phyloP scores from a whole-genome alignment of 2,888 invertebrate species.

The Cyrtodaria siliqua region DNA sequence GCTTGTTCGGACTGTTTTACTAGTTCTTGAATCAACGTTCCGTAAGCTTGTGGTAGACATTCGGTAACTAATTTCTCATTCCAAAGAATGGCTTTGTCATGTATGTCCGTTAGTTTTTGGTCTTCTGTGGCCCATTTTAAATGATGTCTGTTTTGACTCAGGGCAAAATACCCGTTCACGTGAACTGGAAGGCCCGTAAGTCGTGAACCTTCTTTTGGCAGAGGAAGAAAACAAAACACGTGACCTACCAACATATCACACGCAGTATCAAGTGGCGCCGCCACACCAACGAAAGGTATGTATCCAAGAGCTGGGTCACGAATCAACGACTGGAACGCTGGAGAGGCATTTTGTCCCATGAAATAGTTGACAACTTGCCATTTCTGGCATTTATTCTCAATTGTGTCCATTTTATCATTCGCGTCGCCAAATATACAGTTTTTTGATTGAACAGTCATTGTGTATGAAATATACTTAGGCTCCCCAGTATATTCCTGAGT shows the following conservation, averaged over 20 bases:
- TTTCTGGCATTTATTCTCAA: slow-evolving; percentile 2
- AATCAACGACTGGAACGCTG: slow-evolving; percentile 21
- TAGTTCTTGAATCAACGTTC: slow-evolving; percentile 54
- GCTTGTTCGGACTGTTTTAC: slow-evolving; percentile 23
- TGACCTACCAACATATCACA: slow-evolving; percentile 22
- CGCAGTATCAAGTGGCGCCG: slow-evolving; percentile 18
- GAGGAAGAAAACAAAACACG: slow-evolving; percentile 81
- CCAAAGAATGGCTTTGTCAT: slow-evolving; percentile 78
- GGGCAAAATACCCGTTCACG: slow-evolving; percentile 82
- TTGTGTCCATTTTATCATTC: slow-evolving; percentile 12
- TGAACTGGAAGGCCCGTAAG: slow-evolving; percentile 83
- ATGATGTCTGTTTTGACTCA: slow-evolving; percentile 81
- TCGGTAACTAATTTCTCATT: slow-evolving; percentile 78
- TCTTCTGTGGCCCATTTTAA: slow-evolving; percentile 81
- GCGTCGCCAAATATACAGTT: neutral
- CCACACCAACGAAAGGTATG: slow-evolving; percentile 41
- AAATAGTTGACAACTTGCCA: slow-evolving; percentile 37
- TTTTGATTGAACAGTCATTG: neutral
- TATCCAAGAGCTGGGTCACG: slow-evolving; percentile 24
- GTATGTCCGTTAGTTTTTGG: slow-evolving; percentile 42
- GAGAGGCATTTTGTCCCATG: slow-evolving; percentile 26
- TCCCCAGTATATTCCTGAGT: neutral
- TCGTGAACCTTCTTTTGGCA: slow-evolving; percentile 75
- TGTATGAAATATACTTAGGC: neutral
- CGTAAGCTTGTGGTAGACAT: slow-evolving; percentile 75